A percentile compares a stretch with the other conserved stretches of the same genome.
Evolutionary conservation across 2,113 vertebrate genomes (phyloP).

Genomic region (Nothocercus julius): DNA sequence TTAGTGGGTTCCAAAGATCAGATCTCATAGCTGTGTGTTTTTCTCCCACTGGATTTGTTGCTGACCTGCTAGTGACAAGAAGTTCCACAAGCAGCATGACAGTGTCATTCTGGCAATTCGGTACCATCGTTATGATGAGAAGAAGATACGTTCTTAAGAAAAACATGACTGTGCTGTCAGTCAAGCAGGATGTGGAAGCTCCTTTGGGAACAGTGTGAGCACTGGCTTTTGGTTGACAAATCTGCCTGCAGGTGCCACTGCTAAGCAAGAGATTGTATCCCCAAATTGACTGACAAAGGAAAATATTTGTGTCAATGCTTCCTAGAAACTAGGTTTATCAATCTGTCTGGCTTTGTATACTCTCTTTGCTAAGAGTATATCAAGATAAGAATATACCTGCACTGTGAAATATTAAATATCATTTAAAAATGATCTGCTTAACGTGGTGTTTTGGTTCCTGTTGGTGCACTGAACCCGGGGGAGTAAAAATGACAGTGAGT

Average conservation of each 20-base stretch:
- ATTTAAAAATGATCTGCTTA: not conserved
- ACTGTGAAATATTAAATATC: constrained; percentile 19
- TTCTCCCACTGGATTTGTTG: not conserved
- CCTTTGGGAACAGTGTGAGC: not conserved
- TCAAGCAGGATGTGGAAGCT: not conserved
- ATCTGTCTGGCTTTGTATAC: not conserved
- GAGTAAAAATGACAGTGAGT: not conserved
- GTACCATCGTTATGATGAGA: not conserved
- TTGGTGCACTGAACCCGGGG: not conserved
- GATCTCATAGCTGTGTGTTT: not conserved
- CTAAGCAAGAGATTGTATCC: not conserved
- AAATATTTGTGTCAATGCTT: not conserved
- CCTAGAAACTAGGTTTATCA: not conserved
- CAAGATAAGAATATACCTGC: not conserved
- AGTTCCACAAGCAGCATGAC: not conserved
- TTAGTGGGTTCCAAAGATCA: not conserved
- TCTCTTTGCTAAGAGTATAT: not conserved
- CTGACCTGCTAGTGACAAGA: not conserved
- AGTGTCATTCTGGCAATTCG: not conserved
- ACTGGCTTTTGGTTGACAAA: not conserved
- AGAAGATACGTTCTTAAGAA: not conserved
- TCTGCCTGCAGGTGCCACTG: constrained; percentile 26
- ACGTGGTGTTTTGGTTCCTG: not conserved
- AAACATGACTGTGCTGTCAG: not conserved
- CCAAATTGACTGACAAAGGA: not conserved